Conservation (phyloP, 2,797 vertebrate genomes). For the Taenioides sp. region DNA sequence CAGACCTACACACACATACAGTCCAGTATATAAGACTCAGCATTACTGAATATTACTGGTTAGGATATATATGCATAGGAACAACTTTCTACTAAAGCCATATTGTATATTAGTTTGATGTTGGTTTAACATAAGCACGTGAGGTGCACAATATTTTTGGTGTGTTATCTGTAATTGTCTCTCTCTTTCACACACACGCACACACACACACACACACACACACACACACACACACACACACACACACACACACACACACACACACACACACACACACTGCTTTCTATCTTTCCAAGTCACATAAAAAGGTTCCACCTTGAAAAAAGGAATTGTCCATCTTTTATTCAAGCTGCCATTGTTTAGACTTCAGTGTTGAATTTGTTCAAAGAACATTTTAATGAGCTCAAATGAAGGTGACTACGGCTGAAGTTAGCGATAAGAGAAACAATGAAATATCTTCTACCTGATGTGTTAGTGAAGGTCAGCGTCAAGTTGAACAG, state of each 20-base stretch:
- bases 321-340: background rate
- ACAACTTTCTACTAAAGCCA: too few species aligned
- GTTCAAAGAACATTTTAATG: background rate
- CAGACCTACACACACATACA: constrained; percentile 69
- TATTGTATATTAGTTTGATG: background rate
- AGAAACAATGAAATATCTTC: background rate
- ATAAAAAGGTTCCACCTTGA: background rate
- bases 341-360: background rate
- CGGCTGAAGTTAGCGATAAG: background rate
- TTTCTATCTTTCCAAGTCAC: background rate
- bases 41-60: background rate
- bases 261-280: background rate
- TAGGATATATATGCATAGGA: too few species aligned
- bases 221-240: too few species aligned
- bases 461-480: constrained; percentile 52
- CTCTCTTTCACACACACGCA: background rate
- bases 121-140: background rate
- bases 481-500: constrained; percentile 47
- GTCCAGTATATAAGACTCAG: background rate
- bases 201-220: too few species aligned
- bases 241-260: background rate
- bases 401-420: background rate
- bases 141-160: background rate
- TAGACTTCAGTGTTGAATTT: constrained; percentile 1
- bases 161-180: too few species aligned